Percentiles rank a stretch among this genome's conserved stretches.
These are phyloP conservation scores for Myotis planiceps DNA, from an alignment of 2,797 vertebrate species.

Conservation along the genomic window DNA sequence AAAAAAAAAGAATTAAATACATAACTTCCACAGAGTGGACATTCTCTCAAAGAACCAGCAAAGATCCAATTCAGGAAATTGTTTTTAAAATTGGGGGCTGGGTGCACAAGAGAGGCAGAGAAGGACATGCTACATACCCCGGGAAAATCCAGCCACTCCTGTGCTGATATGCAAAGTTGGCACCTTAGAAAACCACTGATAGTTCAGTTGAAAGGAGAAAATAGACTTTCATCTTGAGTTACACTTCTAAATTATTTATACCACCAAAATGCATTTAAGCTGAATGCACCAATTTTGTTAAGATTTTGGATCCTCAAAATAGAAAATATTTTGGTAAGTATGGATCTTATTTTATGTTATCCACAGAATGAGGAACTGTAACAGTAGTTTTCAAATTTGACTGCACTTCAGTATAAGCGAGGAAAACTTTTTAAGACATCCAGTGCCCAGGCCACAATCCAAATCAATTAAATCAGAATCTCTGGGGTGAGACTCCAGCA, in stretches of 20 bases:
- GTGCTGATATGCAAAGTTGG: neutral
- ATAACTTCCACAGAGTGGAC: neutral
- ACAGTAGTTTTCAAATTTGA: neutral
- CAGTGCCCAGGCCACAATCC: neutral
- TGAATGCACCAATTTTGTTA: neutral
- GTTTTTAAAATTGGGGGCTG: neutral
- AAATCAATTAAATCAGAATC: neutral
- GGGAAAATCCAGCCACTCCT: neutral
- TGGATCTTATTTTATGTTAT: neutral
- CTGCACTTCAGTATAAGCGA: neutral
- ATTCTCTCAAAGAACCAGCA: neutral
- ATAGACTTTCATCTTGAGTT: neutral
- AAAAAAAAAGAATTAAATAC: neutral
- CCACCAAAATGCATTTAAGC: neutral
- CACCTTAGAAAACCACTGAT: neutral
- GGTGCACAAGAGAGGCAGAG: neutral
- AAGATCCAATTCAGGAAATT: neutral
- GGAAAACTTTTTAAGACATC: neutral
- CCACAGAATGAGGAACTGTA: neutral
- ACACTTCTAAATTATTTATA: slow-evolving; percentile 6
- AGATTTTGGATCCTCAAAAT: neutral
- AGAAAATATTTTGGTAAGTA: neutral
- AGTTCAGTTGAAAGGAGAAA: neutral
- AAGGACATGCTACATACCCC: neutral
- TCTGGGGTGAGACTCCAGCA: neutral